A percentile compares a stretch with the other conserved stretches of the same genome.
Conservation (phyloP, 2,797 vertebrate genomes). For the Todus mexicanus region DNA sequence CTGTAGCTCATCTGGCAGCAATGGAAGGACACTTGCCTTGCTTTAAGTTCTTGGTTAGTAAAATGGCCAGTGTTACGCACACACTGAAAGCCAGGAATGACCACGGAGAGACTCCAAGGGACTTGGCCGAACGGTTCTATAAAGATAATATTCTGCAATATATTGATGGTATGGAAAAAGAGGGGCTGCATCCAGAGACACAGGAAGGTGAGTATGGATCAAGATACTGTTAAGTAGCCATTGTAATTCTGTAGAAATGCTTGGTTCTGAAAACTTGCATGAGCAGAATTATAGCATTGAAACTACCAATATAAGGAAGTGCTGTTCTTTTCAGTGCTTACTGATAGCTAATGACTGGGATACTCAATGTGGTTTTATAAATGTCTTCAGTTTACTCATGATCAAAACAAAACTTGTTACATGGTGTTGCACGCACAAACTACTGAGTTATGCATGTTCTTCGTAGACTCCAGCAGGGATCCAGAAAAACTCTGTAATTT, state of each 20-base stretch:
- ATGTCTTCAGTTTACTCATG: not conserved
- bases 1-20: constrained; percentile 77
- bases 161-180: constrained; percentile 63
- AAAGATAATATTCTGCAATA: constrained; percentile 75
- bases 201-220: constrained; percentile 71
- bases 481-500: not conserved
- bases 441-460: not conserved
- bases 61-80: constrained; percentile 40
- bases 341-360: not conserved
- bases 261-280: not conserved
- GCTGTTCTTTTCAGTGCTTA: not conserved
- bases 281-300: not conserved
- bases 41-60: constrained; percentile 78
- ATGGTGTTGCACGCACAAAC: not conserved
- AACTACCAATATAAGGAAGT: not conserved
- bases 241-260: not conserved
- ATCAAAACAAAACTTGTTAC: not conserved
- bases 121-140: constrained; percentile 77
- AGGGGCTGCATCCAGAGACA: constrained; percentile 37
- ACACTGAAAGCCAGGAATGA: constrained; percentile 77
- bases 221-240: not conserved
- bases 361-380: not conserved
- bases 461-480: not conserved
- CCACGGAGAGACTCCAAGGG: constrained; percentile 76
- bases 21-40: constrained; percentile 80